phyloP scores from a whole-genome alignment of 2,113 vertebrate genomes.

The Jaculus jaculus region DNA sequence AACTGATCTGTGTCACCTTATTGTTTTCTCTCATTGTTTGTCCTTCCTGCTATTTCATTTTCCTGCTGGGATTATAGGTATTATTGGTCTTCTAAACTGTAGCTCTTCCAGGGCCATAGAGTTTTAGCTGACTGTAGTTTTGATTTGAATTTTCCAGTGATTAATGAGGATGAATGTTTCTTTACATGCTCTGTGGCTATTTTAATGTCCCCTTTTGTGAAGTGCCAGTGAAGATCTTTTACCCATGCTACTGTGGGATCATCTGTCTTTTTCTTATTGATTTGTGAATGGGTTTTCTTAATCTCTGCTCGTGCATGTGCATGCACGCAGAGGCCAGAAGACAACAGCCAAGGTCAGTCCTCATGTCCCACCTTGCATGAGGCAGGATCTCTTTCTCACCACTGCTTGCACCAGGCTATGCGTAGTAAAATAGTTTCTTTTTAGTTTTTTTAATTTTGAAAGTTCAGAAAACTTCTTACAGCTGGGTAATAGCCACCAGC shows the following conservation, averaged over 20 bases:
- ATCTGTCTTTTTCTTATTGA: not conserved
- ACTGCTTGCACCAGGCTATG: too few relatives aligned
- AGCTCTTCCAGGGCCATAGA: not conserved
- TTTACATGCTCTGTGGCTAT: not conserved
- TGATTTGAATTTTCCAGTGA: constrained; percentile 34
- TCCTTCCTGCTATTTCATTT: constrained; percentile 73
- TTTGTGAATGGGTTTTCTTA: too few relatives aligned
- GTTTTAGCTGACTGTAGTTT: not conserved
- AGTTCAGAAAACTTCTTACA: not conserved
- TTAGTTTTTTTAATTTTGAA: not conserved
- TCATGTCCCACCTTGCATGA: too few relatives aligned
- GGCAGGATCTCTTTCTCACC: too few relatives aligned
- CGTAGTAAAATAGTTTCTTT: not conserved
- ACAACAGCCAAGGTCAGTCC: too few relatives aligned
- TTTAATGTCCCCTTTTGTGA: constrained; percentile 24
- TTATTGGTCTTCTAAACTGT: too few relatives aligned
- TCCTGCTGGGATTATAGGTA: constrained; percentile 35
- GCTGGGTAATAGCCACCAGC: not conserved
- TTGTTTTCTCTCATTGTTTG: constrained; percentile 80
- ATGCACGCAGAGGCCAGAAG: too few relatives aligned
- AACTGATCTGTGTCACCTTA: constrained; percentile 62
- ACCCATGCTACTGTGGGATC: not conserved
- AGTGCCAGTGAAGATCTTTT: not conserved
- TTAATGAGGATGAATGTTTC: not conserved
- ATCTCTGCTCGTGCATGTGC: too few relatives aligned